A percentile compares a stretch with the other conserved stretches of the same genome.
phyloP scores from a whole-genome alignment of 2,888 invertebrate species.

The Noctua janthe region DNA sequence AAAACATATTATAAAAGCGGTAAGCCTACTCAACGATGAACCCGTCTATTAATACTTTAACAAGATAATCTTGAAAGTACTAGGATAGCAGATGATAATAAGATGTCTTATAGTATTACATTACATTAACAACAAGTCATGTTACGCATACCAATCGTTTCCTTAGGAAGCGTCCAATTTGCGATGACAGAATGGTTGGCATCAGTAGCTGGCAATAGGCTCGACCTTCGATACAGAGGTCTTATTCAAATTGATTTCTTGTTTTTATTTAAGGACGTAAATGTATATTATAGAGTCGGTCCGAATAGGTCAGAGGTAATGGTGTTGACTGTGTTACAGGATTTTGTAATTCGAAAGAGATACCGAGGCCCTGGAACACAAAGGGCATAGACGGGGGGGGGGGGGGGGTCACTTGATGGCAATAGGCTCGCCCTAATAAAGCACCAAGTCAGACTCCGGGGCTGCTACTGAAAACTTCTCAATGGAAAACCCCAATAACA shows the following conservation, averaged over 20 bases:
- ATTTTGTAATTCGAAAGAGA: neutral
- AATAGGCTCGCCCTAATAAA: too few relatives aligned
- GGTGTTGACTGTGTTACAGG: too few relatives aligned
- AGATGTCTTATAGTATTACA: slow-evolving; percentile 1
- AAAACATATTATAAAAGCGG: slow-evolving; percentile 2
- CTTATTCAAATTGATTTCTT: slow-evolving; percentile 43
- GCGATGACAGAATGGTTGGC: slow-evolving; percentile 37
- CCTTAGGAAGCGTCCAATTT: slow-evolving; percentile 52
- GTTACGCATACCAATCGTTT: slow-evolving; percentile 42
- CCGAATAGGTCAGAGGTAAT: neutral
- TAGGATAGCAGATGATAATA: slow-evolving; percentile 14
- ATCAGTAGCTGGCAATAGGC: slow-evolving; percentile 35
- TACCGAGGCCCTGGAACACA: too few relatives aligned
- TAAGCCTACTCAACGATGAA: neutral
- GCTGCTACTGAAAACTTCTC: too few relatives aligned
- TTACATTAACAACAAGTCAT: neutral
- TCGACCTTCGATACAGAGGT: slow-evolving; percentile 45
- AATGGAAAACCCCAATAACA: too few relatives aligned
- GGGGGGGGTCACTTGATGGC: too few relatives aligned
- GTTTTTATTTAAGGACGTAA: slow-evolving; percentile 10
- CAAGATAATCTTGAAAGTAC: slow-evolving; percentile 27
- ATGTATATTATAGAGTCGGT: neutral
- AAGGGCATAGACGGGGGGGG: too few relatives aligned
- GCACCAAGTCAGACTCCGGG: too few relatives aligned
- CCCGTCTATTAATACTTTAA: neutral